Conservation (phyloP, 2,797 vertebrate species). For the Pseudochirops cupreus region DNA sequence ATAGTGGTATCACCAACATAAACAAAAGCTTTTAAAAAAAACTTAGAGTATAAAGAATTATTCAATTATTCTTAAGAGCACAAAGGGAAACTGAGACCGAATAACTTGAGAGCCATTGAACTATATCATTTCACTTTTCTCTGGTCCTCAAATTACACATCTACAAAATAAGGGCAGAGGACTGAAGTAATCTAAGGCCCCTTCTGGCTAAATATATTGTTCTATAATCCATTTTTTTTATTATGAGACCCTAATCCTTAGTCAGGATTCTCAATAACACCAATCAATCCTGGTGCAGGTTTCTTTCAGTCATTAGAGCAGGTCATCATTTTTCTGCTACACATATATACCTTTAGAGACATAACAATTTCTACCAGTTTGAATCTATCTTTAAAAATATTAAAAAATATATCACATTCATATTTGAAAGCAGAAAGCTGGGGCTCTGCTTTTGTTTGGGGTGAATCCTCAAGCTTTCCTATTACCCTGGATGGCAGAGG, state of each 20-base stretch:
- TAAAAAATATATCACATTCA: background rate
- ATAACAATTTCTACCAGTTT: background rate
- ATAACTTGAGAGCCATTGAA: background rate
- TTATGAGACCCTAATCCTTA: too few relatives aligned
- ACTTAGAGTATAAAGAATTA: background rate
- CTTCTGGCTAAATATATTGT: background rate
- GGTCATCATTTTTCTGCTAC: background rate
- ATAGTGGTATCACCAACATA: background rate
- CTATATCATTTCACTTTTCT: background rate
- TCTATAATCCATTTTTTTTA: background rate
- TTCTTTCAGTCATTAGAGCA: background rate
- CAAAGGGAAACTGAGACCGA: background rate
- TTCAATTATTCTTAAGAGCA: background rate
- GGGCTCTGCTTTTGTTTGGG: background rate
- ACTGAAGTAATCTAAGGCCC: background rate
- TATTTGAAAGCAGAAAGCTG: constrained; percentile 20
- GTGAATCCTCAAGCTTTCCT: constrained; percentile 34
- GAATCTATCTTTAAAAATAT: background rate
- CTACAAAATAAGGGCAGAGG: background rate
- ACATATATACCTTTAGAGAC: background rate
- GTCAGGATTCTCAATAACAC: background rate
- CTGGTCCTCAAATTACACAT: background rate
- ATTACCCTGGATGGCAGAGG: background rate
- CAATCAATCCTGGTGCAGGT: background rate
- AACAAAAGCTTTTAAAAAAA: background rate